A percentile compares a stretch with the other conserved stretches of the same genome.
Evolutionary conservation across 92 coral and sea anemone genomes (phyloP).

Genomic region (Porites divaricata): DNA sequence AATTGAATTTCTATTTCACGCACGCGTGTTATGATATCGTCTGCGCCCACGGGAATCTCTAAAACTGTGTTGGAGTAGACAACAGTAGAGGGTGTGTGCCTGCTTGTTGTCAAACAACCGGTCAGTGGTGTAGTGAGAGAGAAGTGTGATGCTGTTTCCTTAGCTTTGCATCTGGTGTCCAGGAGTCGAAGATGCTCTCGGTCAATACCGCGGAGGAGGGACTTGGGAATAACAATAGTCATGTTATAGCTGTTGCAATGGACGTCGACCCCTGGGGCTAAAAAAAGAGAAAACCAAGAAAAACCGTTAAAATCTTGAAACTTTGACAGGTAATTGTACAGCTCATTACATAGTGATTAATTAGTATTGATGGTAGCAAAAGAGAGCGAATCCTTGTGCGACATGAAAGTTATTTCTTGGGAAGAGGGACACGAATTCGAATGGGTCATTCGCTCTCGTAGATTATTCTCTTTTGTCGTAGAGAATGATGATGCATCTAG

Average conservation of each 20-base stretch:
- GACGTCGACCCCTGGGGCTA: constrained; percentile 68
- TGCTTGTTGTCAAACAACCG: constrained; percentile 72
- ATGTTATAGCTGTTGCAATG: constrained; percentile 65
- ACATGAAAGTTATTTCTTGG: too few relatives aligned
- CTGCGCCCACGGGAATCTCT: constrained; percentile 53
- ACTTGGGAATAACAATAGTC: constrained; percentile 78
- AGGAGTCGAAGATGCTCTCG: constrained; percentile 72
- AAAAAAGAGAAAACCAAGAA: background rate
- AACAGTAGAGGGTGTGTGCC: constrained; percentile 60
- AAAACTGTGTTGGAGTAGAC: constrained; percentile 76
- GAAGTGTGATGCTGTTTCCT: constrained; percentile 67
- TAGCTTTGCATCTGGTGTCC: constrained; percentile 70
- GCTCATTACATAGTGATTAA: too few relatives aligned
- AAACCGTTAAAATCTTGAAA: too few relatives aligned
- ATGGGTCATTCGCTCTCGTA: too few relatives aligned
- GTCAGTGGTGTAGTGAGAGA: constrained; percentile 64
- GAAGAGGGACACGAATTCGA: too few relatives aligned
- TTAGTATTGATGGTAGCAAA: too few relatives aligned
- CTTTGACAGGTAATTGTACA: too few relatives aligned
- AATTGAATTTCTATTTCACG: constrained; percentile 77
- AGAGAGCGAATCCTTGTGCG: too few relatives aligned
- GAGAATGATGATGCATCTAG: too few relatives aligned
- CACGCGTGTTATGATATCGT: constrained; percentile 69
- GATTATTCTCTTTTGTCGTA: too few relatives aligned
- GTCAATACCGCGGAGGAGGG: constrained; percentile 64